Percentiles rank a stretch among this genome's conserved stretches.
phyloP scores from a whole-genome alignment of 2,113 vertebrate species.

The Carlito syrichta region DNA sequence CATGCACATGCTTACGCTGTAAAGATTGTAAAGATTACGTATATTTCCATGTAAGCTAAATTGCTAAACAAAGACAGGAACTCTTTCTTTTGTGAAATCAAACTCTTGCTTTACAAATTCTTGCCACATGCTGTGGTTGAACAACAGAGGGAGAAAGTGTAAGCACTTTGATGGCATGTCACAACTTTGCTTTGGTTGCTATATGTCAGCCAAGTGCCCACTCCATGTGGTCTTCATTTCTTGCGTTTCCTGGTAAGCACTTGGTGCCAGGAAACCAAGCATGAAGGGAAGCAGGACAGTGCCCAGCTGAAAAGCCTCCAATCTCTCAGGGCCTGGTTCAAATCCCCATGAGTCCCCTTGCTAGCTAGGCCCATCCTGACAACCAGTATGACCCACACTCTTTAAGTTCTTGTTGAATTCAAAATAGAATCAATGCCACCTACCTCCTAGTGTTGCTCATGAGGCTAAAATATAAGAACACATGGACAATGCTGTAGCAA shows the following conservation, averaged over 20 bases:
- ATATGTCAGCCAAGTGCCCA: not conserved
- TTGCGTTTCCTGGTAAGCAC: not conserved
- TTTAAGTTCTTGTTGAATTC: not conserved
- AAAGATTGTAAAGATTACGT: not conserved
- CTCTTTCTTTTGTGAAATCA: not conserved
- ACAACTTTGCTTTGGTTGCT: not conserved
- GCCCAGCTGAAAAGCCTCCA: not conserved
- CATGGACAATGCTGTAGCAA: no score
- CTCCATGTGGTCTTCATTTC: not conserved
- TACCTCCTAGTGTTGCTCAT: not conserved
- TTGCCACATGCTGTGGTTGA: not conserved
- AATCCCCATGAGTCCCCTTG: not conserved
- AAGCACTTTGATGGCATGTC: not conserved
- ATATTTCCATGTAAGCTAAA: not conserved
- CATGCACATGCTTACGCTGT: accelerated
- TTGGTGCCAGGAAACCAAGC: not conserved
- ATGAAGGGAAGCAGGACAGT: not conserved
- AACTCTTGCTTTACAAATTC: not conserved
- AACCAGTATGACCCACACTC: not conserved
- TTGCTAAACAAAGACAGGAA: not conserved
- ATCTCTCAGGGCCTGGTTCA: not conserved
- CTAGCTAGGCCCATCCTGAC: not conserved
- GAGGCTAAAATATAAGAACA: not conserved
- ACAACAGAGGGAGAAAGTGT: not conserved
- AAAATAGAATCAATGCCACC: not conserved